Evolutionary conservation across 1,140 invertebrate species (phyloP).

Genomic region (Portunus trituberculatus): DNA sequence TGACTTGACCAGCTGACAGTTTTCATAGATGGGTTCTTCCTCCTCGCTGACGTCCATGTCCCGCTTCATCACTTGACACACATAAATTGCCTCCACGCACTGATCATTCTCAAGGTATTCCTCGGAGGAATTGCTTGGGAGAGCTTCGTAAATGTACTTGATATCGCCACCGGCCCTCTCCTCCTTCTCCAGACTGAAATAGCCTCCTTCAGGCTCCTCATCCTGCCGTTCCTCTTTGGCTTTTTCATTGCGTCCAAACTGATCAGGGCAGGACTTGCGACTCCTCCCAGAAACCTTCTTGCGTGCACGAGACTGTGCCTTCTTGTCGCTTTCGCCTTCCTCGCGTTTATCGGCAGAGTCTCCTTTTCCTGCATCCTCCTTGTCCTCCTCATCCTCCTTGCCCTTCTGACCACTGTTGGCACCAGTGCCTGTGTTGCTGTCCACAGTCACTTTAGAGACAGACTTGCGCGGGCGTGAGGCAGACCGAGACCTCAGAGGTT

Average conservation of each 20-base stretch:
- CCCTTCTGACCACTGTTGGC: not conserved
- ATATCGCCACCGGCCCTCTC: slow-evolving; percentile 59
- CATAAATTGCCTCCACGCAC: slow-evolving; percentile 71
- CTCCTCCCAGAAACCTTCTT: slow-evolving; percentile 29
- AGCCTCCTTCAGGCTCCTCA: slow-evolving; percentile 72
- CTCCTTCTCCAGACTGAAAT: slow-evolving; percentile 74
- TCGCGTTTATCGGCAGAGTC: not conserved
- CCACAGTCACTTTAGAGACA: slow-evolving; percentile 5
- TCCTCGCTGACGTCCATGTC: slow-evolving; percentile 48
- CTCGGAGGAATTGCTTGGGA: slow-evolving; percentile 16
- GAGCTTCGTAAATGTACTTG: slow-evolving; percentile 63
- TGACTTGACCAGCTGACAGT: slow-evolving; percentile 50
- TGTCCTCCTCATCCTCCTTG: not conserved
- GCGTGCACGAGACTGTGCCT: not conserved
- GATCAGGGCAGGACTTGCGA: not conserved
- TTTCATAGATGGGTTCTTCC: slow-evolving; percentile 59
- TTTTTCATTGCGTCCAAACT: not conserved
- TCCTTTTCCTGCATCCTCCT: not conserved
- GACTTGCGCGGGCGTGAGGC: slow-evolving; percentile 55
- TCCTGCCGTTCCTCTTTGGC: slow-evolving; percentile 35
- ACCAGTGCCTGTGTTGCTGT: not conserved
- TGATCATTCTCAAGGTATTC: slow-evolving; percentile 68
- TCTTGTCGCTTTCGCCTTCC: not conserved
- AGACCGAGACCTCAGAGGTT: slow-evolving; percentile 47
- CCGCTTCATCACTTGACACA: slow-evolving; percentile 66